phyloP scores from a whole-genome alignment of 2,888 invertebrate species.

The Oscheius sp. region DNA sequence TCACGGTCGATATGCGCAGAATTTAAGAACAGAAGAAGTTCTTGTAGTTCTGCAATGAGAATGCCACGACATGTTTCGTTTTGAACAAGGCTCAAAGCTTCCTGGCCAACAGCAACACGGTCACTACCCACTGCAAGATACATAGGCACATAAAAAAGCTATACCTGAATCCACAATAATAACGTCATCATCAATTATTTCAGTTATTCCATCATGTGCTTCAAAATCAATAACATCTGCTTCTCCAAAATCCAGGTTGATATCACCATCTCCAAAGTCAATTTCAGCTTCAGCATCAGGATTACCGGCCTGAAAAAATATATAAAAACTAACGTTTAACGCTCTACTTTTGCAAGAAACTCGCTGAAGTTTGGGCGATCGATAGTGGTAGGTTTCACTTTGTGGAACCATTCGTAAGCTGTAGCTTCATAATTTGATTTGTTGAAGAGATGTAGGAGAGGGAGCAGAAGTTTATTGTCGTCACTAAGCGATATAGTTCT shows the following conservation, averaged over 20 bases:
- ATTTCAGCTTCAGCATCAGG: constrained; percentile 4
- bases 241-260: constrained; percentile 1
- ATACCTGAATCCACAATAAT: not conserved
- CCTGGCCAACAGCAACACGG: constrained; percentile 19
- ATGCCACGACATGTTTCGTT: not conserved
- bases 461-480: not conserved
- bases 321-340: not conserved
- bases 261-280: constrained; percentile 18
- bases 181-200: not conserved
- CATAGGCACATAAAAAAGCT: too few relatives aligned
- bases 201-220: not conserved
- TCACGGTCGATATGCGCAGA: not conserved
- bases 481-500: not conserved
- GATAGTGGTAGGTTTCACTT: not conserved
- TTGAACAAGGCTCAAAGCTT: constrained; percentile 9
- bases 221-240: constrained; percentile 2
- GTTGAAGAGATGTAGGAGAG: not conserved
- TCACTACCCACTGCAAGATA: not conserved
- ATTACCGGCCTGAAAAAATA: not conserved
- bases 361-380: constrained; percentile 4
- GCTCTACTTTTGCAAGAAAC: not conserved
- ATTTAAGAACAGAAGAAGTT: not conserved
- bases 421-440: not conserved
- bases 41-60: not conserved
- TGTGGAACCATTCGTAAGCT: constrained; percentile 7